A percentile compares a stretch with the other conserved stretches of the same genome.
phyloP scores from a whole-genome alignment of 2,888 invertebrate genomes.

The Oscheius onirici region DNA sequence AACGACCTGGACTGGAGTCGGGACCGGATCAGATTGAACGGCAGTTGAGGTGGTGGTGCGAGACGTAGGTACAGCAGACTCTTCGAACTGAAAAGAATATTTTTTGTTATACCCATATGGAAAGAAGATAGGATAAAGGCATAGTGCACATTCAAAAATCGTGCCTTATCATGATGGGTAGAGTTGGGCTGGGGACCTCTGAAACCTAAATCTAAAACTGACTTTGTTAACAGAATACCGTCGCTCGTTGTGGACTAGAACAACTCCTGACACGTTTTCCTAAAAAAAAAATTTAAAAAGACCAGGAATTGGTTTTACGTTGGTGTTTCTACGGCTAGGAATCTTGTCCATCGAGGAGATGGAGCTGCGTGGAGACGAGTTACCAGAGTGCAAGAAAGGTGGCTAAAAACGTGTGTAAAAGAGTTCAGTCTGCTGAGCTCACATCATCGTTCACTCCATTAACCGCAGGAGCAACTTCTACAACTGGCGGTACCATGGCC shows the following conservation, averaged over 20 bases:
- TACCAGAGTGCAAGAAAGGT: conserved; percentile 15
- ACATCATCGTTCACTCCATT: conserved; percentile 21
- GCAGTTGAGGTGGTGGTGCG: neutral
- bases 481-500: neutral
- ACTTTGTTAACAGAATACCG: conserved; percentile 26
- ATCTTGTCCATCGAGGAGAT: conserved; percentile 9
- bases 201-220: conserved; percentile 7
- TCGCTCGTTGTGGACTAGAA: conserved; percentile 14
- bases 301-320: neutral
- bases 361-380: conserved; percentile 9
- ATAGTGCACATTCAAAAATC: neutral
- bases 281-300: neutral
- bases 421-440: too few relatives aligned
- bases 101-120: too few relatives aligned
- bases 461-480: neutral
- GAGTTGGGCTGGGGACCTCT: neutral
- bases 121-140: neutral
- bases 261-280: conserved; percentile 26
- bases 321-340: conserved; percentile 22
- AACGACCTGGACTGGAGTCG: neutral
- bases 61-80: neutral
- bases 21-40: conserved; percentile 5
- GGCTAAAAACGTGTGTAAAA: neutral
- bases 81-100: conserved; percentile 23
- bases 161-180: conserved; percentile 3